Evolutionary conservation across 2,113 vertebrate genomes (phyloP), one percentile per base, ranked within the genome.

Genomic region (Naja naja): DNA sequence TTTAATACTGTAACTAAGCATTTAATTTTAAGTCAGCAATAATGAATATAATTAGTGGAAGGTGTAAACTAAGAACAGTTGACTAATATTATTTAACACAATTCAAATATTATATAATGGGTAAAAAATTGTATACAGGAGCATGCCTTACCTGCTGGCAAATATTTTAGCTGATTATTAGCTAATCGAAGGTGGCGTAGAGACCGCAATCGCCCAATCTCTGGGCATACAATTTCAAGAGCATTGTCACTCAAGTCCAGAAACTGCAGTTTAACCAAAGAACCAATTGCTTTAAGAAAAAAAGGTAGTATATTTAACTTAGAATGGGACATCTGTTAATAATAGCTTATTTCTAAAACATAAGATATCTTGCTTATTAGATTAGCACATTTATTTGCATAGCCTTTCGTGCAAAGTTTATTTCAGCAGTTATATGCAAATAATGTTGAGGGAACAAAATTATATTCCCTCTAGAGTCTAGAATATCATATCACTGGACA

Each of bases 161-260:
- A 97, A 89, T 97, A 98, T 91, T 98, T 98, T 88, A 99, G 98
- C 69, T 98, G 98, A 97, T 99, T 99, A 94, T 99, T 99, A 27
- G 99, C 98, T 95, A 99, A 96, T 89, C 98, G 98, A 47, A 99
- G 98, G 93, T 99, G 99, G 58, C 99, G 98, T 88, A 99, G 94
- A 34, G 99, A 99, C 95, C 98, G 98, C 95, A 99, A 97, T n/a
- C 98, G 98, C 91, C 99, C 99, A 27, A 99, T 98, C 97, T 99
- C 98, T 0, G 99, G 99, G 96, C 99, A 99, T 91, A 99, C 98
- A 1, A 99, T 96, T 97, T 99, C 98, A 88, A 99, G 98, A 92
- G 98, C 98, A 92, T 99, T 99, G 96, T 99, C 98, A 96, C 99
- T 99, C 90, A 99, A 97, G 95, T 99, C 99, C 97, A 99, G 94